A percentile compares a stretch with the other conserved stretches of the same genome.
phyloP scores from a whole-genome alignment of 1,140 invertebrate genomes.

The Periplaneta americana region DNA sequence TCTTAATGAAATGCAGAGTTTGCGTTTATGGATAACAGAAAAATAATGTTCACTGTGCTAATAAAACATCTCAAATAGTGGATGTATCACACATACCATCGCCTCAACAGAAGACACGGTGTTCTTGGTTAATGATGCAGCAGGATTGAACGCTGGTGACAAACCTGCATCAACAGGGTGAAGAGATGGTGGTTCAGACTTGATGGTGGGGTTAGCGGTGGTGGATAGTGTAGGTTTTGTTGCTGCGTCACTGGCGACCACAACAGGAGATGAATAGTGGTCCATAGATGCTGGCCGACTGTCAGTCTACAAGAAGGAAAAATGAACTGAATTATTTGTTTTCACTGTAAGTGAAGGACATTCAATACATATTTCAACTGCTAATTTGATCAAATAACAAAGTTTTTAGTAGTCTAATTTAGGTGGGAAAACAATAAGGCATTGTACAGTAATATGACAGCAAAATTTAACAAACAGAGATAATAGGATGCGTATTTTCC shows the following conservation, averaged over 20 bases:
- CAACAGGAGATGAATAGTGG: conserved; percentile 5
- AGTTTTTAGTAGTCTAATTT: too few species aligned
- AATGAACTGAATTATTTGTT: not conserved
- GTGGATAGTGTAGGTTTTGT: conserved; percentile 30
- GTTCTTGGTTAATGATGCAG: not conserved
- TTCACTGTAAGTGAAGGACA: too few species aligned
- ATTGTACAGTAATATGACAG: too few species aligned
- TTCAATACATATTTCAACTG: too few species aligned
- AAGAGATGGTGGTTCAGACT: not conserved
- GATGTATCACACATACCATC: conserved; percentile 30
- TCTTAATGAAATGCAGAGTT: too few species aligned
- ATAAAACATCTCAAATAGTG: too few species aligned
- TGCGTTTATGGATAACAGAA: too few species aligned
- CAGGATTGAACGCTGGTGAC: not conserved
- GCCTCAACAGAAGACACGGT: conserved; percentile 33
- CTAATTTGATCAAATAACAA: too few species aligned
- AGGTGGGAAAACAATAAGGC: too few species aligned
- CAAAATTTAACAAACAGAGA: too few species aligned
- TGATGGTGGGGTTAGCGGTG: conserved; percentile 19
- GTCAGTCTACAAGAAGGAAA: not conserved
- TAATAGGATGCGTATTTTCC: too few species aligned
- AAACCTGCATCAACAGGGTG: not conserved
- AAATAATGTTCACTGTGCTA: too few species aligned
- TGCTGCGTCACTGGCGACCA: conserved; percentile 22
- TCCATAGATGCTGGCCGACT: conserved; percentile 10